Conservation (phyloP, 2,888 invertebrate genomes). For the Sturmia bella region DNA sequence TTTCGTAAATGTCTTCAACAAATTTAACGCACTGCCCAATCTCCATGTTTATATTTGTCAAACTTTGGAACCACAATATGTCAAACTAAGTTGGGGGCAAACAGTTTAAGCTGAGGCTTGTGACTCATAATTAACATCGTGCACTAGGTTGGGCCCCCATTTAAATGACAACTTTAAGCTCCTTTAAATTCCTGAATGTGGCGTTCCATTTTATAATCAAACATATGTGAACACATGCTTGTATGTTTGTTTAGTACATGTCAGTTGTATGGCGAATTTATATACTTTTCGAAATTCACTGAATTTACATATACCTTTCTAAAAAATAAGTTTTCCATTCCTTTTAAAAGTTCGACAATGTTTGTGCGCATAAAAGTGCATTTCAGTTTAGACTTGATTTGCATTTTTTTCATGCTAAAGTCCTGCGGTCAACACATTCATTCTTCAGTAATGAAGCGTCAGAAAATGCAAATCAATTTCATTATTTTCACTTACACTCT, state of each 20-base stretch:
- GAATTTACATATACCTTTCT: slow-evolving; percentile 26
- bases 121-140: no score
- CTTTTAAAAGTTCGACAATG: slow-evolving; percentile 18
- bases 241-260: background rate
- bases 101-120: no score
- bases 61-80: no score
- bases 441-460: slow-evolving; percentile 67
- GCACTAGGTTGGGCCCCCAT: no score
- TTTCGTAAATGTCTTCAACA: no score
- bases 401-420: slow-evolving; percentile 67
- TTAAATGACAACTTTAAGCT: no score
- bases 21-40: no score
- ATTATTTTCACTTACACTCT: slow-evolving; percentile 65
- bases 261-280: slow-evolving; percentile 15
- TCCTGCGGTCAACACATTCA: slow-evolving; percentile 67
- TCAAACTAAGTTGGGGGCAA: no score
- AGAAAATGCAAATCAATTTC: slow-evolving; percentile 68
- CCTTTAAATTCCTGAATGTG: no score
- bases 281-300: background rate
- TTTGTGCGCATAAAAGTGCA: background rate
- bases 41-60: no score
- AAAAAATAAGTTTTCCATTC: slow-evolving; percentile 40
- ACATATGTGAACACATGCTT: no score
- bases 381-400: slow-evolving; percentile 41
- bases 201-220: background rate